These are phyloP conservation scores for Ganaspis brasiliensis DNA, from an alignment of 2,888 invertebrate species.

Conservation along the genomic window DNA sequence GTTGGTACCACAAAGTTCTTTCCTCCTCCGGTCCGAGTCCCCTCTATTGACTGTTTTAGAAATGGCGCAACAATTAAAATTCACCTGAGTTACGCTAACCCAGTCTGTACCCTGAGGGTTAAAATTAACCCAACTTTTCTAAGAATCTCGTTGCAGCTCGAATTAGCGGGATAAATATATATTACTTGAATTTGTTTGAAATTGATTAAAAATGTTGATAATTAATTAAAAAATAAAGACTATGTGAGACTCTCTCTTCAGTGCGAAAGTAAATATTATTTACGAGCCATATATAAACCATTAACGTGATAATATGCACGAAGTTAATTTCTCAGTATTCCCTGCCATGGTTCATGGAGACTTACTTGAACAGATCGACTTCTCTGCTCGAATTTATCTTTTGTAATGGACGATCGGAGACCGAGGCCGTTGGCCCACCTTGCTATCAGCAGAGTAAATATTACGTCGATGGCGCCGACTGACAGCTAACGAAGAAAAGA, in stretches of 20 bases:
- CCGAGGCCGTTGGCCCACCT: slow-evolving; percentile 31
- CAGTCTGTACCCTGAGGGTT: too few relatives aligned
- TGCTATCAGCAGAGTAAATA: slow-evolving; percentile 34
- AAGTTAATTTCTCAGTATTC: slow-evolving; percentile 21
- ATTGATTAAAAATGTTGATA: too few relatives aligned
- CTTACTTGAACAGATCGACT: slow-evolving; percentile 10
- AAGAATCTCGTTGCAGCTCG: too few relatives aligned
- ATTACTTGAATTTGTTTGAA: too few relatives aligned
- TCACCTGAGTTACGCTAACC: too few relatives aligned
- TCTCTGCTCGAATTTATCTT: slow-evolving; percentile 40
- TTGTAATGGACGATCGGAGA: slow-evolving; percentile 32
- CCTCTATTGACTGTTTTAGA: too few relatives aligned
- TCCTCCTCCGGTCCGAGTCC: too few relatives aligned
- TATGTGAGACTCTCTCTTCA: background rate
- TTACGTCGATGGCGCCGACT: slow-evolving; percentile 32
- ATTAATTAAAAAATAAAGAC: background rate
- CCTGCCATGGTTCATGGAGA: background rate
- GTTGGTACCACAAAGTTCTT: too few relatives aligned
- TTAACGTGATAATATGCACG: slow-evolving; percentile 1
- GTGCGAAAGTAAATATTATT: slow-evolving; percentile 3
- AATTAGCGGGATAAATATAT: slow-evolving; percentile 6
- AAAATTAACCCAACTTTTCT: too few relatives aligned
- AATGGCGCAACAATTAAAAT: too few relatives aligned
- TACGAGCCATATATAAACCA: slow-evolving; percentile 5
- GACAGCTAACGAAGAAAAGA: slow-evolving; percentile 33